Evolutionary conservation across 2,113 vertebrate species (phyloP), one percentile per base, ranked within the genome.

Genomic region (Hepsetus odoe): DNA sequence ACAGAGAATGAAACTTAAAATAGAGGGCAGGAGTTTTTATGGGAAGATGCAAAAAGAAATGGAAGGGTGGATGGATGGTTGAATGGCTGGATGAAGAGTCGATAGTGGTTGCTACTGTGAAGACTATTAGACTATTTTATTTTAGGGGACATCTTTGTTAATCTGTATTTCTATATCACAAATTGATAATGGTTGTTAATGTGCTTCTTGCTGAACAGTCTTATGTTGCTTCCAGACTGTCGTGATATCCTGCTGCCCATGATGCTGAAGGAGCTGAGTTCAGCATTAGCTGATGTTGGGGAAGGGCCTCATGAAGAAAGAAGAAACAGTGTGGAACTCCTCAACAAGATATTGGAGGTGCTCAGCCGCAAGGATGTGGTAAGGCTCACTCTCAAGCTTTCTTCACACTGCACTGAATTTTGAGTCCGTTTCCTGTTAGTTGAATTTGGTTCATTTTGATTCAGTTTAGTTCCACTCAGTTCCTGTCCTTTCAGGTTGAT

Each of bases 221-320:
- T 61, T 20, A 32, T 80, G 46, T 89, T 83, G 56, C 7, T 89
- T 91, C 14, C 86, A 98, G 98, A 96, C 72, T 99, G 98, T 83
- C 95, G 98, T 66, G 97, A 99, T 81, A 93, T 99, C 75, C 84
- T 99, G 79, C 92, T 99, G 77, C 97, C 97, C 74, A 95, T 99
- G 91, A 97, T 99, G 90, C 95, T 96, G 22, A 94, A 94, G 80
- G 97, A 99, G 81, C 85, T 99, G 85, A 93, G 94, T 55, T 92
- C 88, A 26, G 91, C 96, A 6, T 85, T 99, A 85, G 88, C 89
- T 56, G 91, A 87, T 22, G 93, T 89, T 85, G 92, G 92, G 0
- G 94, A 91, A 0, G 89, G 89, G 6, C 89, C 86, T 30, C 89
- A 90, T 4, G 95, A 96, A n/a, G 93, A 94, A 55, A 94, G 88